phyloP scores from a whole-genome alignment of 37 sponge, comb jelly and placozoan species.

The Crambe crambe region DNA sequence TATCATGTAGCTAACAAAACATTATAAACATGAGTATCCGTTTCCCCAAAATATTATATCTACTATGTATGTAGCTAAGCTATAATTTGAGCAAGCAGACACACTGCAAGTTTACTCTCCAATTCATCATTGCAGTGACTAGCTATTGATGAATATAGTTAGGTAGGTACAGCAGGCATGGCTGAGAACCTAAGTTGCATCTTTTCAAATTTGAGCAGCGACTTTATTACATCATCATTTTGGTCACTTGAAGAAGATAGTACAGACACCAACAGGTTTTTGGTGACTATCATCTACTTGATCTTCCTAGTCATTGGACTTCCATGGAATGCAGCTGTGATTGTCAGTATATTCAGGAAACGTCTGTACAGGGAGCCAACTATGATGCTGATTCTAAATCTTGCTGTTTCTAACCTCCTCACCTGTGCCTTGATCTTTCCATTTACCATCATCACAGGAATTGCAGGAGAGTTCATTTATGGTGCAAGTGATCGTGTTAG shows the following conservation, averaged over 20 bases:
- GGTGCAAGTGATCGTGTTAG: neutral
- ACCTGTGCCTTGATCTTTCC: neutral
- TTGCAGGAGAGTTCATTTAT: slow-evolving; percentile 2
- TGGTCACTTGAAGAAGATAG: neutral
- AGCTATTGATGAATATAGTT: too few species aligned
- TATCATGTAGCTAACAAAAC: too few species aligned
- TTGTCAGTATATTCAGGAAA: neutral
- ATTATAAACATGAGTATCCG: too few species aligned
- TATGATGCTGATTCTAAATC: neutral
- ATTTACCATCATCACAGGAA: neutral
- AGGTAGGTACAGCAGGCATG: too few species aligned
- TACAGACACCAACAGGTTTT: neutral
- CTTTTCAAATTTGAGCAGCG: neutral
- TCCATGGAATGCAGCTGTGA: neutral
- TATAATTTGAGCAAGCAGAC: too few species aligned
- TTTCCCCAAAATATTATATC: too few species aligned
- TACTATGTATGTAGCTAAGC: too few species aligned
- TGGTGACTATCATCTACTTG: neutral
- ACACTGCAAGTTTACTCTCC: slow-evolving; percentile 57
- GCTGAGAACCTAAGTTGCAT: neutral
- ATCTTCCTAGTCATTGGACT: neutral
- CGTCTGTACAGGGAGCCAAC: neutral
- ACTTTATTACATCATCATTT: neutral
- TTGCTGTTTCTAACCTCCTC: neutral
- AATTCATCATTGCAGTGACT: too few species aligned